phyloP scores from a whole-genome alignment of 2,797 vertebrate species.

The Hydrophis major region DNA sequence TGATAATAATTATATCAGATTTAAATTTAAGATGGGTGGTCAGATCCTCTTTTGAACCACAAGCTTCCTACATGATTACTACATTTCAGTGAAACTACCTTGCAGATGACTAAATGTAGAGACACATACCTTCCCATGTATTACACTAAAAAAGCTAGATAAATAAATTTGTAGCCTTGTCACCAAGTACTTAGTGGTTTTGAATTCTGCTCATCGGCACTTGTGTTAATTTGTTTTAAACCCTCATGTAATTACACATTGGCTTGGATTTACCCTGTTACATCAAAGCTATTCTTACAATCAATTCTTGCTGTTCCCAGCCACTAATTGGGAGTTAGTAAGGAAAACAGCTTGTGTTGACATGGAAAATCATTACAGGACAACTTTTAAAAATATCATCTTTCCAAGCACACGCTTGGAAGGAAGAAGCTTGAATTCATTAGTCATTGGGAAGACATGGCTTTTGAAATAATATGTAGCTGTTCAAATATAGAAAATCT shows the following conservation, averaged over 20 bases:
- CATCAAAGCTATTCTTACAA: slow-evolving; percentile 21
- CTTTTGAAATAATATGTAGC: neutral
- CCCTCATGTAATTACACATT: neutral
- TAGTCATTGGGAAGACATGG: neutral
- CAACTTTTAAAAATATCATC: slow-evolving; percentile 25
- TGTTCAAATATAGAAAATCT: neutral
- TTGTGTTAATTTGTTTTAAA: neutral
- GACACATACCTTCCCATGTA: neutral
- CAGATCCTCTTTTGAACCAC: neutral
- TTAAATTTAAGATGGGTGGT: neutral
- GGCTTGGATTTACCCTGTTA: neutral
- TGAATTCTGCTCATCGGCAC: neutral
- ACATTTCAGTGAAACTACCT: neutral
- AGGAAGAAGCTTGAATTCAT: neutral
- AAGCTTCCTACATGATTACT: neutral
- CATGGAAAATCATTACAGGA: slow-evolving; percentile 33
- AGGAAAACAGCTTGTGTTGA: slow-evolving; percentile 46
- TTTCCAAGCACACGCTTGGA: neutral
- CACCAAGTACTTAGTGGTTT: neutral
- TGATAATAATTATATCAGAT: neutral
- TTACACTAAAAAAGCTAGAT: neutral
- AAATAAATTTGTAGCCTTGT: neutral
- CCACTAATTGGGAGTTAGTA: slow-evolving; percentile 38
- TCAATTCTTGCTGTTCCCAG: neutral
- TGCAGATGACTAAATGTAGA: neutral